Percentiles rank a stretch among this genome's conserved stretches.
phyloP scores from a whole-genome alignment of 2,797 vertebrate species.

The Chloroceryle inda region DNA sequence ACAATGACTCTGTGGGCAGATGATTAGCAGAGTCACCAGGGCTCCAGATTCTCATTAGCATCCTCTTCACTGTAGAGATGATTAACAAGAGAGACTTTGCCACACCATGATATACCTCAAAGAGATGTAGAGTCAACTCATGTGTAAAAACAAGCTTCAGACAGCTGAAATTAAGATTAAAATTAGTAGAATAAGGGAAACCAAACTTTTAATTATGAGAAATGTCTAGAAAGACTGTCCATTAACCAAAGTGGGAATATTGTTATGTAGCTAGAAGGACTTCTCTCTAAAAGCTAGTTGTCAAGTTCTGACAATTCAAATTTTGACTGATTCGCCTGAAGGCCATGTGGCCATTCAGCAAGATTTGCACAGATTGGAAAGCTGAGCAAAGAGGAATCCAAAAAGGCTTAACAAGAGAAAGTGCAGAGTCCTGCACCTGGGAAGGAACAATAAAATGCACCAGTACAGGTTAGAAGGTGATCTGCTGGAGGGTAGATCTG shows the following conservation, averaged over 20 bases:
- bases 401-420: no score
- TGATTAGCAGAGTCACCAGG: background rate
- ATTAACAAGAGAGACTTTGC: background rate
- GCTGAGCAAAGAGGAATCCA: no score
- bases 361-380: no score
- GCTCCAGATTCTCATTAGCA: conserved; percentile 27
- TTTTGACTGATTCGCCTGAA: no score
- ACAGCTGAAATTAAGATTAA: background rate
- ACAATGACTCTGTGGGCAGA: background rate
- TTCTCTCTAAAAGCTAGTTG: background rate
- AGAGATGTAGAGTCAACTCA: conserved; percentile 6
- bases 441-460: no score
- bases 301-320: no score
- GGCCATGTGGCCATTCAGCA: no score
- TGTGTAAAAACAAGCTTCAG: background rate
- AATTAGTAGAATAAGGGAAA: conserved; percentile 2
- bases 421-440: no score
- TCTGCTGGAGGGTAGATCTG: no score
- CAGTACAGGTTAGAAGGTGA: no score
- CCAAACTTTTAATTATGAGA: background rate
- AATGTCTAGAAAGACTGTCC: background rate
- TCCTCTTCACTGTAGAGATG: background rate
- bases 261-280: background rate
- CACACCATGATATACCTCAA: background rate
- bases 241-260: background rate